phyloP scores from a whole-genome alignment of 2,888 invertebrate species.

The Erpobdella octoculata region DNA sequence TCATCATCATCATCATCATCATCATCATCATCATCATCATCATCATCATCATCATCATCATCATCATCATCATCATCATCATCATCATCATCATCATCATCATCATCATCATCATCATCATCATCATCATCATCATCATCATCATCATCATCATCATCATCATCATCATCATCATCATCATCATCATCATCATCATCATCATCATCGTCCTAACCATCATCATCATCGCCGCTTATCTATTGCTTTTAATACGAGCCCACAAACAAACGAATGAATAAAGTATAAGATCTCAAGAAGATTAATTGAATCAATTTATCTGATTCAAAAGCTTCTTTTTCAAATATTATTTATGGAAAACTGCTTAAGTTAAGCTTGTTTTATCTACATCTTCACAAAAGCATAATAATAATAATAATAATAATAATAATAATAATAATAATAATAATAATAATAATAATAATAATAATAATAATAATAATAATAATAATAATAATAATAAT shows the following conservation, averaged over 20 bases:
- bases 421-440: slow-evolving; percentile 7
- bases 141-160: not conserved
- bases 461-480: slow-evolving; percentile 1
- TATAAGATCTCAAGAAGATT: no score
- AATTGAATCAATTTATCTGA: no score
- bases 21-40: not conserved
- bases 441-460: slow-evolving; percentile 8
- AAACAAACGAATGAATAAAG: no score
- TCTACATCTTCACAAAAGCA: no score
- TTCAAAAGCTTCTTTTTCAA: no score
- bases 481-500: not conserved
- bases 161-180: slow-evolving; percentile 6
- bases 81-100: slow-evolving; percentile 11
- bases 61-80: slow-evolving; percentile 15
- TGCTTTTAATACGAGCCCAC: no score
- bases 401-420: slow-evolving; percentile 4
- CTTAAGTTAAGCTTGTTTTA: no score
- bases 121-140: slow-evolving; percentile 8
- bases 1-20: not conserved
- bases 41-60: not conserved
- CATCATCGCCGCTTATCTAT: no score
- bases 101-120: slow-evolving; percentile 5
- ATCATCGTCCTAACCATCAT: slow-evolving; percentile 27
- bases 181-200: slow-evolving; percentile 26
- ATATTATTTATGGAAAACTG: no score